These are phyloP conservation scores for Chymomyza caudatula DNA, from an alignment of 2,888 invertebrate genomes.

Conservation along the genomic window DNA sequence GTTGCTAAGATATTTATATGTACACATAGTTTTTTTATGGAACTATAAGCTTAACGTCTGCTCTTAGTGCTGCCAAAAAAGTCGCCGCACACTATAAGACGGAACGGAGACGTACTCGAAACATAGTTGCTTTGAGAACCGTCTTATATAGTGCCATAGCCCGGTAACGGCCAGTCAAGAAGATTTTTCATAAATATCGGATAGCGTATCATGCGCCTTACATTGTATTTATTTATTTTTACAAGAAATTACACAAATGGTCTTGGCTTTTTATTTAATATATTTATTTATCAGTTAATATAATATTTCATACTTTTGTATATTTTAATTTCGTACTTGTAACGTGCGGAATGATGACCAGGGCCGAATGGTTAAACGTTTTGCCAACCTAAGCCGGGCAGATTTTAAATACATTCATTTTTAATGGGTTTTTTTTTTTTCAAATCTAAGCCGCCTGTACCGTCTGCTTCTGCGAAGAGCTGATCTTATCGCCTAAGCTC, in stretches of 20 bases:
- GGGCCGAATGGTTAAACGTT: not conserved
- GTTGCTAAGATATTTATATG: too few relatives aligned
- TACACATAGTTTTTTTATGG: too few relatives aligned
- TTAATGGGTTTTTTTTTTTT: not conserved
- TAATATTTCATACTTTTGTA: not conserved
- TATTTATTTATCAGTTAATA: not conserved
- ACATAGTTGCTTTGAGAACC: too few relatives aligned
- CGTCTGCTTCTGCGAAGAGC: slow-evolving; percentile 89
- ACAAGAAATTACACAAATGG: not conserved
- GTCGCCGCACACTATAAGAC: too few relatives aligned
- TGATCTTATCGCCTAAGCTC: slow-evolving; percentile 98
- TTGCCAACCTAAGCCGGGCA: not conserved
- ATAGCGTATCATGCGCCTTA: too few relatives aligned
- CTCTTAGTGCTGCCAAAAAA: too few relatives aligned
- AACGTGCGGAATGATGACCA: not conserved
- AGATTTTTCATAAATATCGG: too few relatives aligned
- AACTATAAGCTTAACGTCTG: too few relatives aligned
- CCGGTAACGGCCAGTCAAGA: too few relatives aligned
- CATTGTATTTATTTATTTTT: not conserved
- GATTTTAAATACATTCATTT: not conserved
- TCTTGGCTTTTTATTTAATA: not conserved
- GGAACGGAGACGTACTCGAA: too few relatives aligned
- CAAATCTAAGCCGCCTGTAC: slow-evolving; percentile 74
- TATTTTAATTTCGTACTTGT: not conserved
- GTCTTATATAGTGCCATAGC: too few relatives aligned